Base-by-base conservation (phyloP, 1,140 invertebrate species). In the Zaprionus taronus region DNA sequence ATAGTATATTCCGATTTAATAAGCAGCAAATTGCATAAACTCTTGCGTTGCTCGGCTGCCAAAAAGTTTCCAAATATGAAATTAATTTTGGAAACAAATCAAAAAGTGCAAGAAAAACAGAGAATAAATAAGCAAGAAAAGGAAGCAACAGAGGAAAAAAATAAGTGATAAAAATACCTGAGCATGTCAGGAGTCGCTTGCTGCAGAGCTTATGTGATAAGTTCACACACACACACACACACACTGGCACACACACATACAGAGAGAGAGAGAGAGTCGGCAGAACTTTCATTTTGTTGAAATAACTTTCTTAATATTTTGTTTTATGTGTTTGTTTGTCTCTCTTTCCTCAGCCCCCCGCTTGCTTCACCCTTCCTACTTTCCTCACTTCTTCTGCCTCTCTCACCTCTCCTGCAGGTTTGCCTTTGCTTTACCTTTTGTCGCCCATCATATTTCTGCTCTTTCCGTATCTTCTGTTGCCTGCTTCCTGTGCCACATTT, bases 281-380 rank as follows among this genome's bases (percentile, higher is more conserved):
- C 14, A 66, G 73, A 85, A 81, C 83, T 85, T 85, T 81, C 68
- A 79, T 85, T 81, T 82, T 65, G 79, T 57, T 76, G 79, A 69
- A 81, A 86, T 81, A 86, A 86, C 83, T 87, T 86, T 86, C 80
- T 87, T 83, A 80, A 74, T 85, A 85, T 87, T 86, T 87, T 87
- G 83, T 79, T 85, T 72, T 67, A 72, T 70, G 70, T 76, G 31
- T 17, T 64, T 51, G n/a, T 34, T 44, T 49, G 49, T 26, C 55
- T 56, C 38, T 20, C 11, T 28, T 20, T 14, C 20, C 9, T 4
- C 5, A n/a, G n/a, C 47, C 9, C 9, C 41, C n/a, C 41, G 14
- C 38, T n/a, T n/a, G 14, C 5, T 41, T 2, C 5, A 9, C 1
- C 1, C 28, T 9, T 9, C 28, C 7, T 31, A 0, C 7, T 31